phyloP scores from a whole-genome alignment of 2,888 invertebrate species.

The Eubasilissa splendida region DNA sequence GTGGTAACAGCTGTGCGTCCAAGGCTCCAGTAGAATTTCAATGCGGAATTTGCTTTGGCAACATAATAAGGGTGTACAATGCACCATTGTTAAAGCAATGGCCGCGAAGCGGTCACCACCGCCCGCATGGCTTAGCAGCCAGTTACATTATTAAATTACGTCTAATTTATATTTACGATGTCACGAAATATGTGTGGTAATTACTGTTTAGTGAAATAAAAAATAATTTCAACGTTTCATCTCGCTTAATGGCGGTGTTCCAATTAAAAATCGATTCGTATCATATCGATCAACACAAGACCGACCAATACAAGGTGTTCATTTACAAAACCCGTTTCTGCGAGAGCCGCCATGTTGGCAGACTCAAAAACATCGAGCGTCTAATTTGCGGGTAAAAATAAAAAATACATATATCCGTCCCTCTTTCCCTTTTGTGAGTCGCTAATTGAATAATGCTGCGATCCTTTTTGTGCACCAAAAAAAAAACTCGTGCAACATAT shows the following conservation, averaged over 20 bases:
- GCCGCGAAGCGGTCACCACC: no score
- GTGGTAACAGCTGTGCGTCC: no score
- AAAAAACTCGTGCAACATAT: not conserved
- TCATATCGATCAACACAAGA: slow-evolving; percentile 15
- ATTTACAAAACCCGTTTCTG: slow-evolving; percentile 14
- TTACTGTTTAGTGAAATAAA: no score
- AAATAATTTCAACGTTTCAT: no score
- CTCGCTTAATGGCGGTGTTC: not conserved
- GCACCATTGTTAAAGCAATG: no score
- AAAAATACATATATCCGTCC: not conserved
- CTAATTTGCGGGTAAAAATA: slow-evolving; percentile 25
- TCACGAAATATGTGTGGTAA: no score
- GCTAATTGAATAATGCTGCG: slow-evolving; percentile 28
- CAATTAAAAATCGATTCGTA: slow-evolving; percentile 29
- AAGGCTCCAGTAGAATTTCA: no score
- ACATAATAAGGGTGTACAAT: no score
- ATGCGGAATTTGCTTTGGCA: no score
- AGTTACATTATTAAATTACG: no score
- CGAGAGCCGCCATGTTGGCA: slow-evolving; percentile 11
- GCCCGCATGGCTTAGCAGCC: no score
- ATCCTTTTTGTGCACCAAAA: slow-evolving; percentile 2
- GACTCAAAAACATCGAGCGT: not conserved
- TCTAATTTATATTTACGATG: no score
- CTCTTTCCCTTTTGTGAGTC: slow-evolving; percentile 3
- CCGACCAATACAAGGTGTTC: not conserved